Percentiles rank a stretch among this genome's conserved stretches.
phyloP scores from a whole-genome alignment of 2,888 invertebrate species.

The Gastracanthus pulcherrimus region DNA sequence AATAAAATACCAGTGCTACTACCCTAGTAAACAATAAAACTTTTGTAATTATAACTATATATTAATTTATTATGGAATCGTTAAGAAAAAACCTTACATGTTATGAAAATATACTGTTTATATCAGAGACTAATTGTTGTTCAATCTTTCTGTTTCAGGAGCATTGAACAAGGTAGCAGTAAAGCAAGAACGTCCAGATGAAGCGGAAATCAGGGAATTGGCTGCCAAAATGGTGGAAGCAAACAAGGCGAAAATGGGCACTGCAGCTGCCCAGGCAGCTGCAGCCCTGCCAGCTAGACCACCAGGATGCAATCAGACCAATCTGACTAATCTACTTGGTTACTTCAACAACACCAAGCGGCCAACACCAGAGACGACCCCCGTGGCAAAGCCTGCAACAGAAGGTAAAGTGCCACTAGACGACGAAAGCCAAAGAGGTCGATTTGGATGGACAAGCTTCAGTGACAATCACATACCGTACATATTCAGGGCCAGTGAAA shows the following conservation, averaged over 20 bases:
- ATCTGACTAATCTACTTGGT: constrained; percentile 63
- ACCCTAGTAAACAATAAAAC: no score
- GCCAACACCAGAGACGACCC: constrained; percentile 64
- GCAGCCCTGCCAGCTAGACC: constrained; percentile 58
- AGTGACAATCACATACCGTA: constrained; percentile 93
- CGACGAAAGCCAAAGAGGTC: constrained; percentile 88
- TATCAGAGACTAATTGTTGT: background rate
- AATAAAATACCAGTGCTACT: no score
- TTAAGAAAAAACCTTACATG: no score
- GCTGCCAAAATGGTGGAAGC: constrained; percentile 93
- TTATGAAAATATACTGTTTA: no score
- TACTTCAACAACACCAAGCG: constrained; percentile 71
- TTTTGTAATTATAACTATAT: no score
- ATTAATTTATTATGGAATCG: no score
- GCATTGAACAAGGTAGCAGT: constrained; percentile 79
- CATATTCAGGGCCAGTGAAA: constrained; percentile 89
- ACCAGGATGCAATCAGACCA: constrained; percentile 49
- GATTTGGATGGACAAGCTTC: constrained; percentile 95
- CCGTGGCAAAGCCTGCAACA: constrained; percentile 44
- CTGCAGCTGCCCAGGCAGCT: constrained; percentile 67
- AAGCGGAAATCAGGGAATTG: constrained; percentile 91
- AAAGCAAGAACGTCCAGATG: constrained; percentile 89
- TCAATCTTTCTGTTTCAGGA: constrained; percentile 60
- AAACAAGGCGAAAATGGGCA: constrained; percentile 84
- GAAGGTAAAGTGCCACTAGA: constrained; percentile 80